phyloP scores from a whole-genome alignment of 2,888 invertebrate genomes.

The Andrena fulva region DNA sequence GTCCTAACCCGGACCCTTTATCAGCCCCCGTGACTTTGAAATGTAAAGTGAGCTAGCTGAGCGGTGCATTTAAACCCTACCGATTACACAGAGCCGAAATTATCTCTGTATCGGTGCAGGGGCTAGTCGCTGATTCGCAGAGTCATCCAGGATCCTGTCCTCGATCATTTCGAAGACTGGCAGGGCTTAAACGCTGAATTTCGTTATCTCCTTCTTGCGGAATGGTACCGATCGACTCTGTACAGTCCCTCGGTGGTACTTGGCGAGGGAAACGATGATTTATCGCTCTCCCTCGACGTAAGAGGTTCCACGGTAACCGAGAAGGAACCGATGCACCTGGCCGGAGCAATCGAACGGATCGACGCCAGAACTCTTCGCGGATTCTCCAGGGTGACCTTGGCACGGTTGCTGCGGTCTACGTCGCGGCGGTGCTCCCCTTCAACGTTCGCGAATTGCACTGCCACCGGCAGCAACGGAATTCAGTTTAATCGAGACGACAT shows the following conservation, averaged over 20 bases:
- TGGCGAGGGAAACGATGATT: not conserved
- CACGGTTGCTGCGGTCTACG: conserved; percentile 56
- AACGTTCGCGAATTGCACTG: conserved; percentile 11
- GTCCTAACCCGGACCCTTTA: too few relatives aligned
- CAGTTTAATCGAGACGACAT: conserved; percentile 33
- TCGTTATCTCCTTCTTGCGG: too few relatives aligned
- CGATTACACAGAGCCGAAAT: too few relatives aligned
- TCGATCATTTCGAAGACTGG: too few relatives aligned
- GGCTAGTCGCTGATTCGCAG: too few relatives aligned
- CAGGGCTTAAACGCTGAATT: too few relatives aligned
- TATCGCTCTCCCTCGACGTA: not conserved
- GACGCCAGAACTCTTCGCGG: conserved; percentile 27
- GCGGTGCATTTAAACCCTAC: too few relatives aligned
- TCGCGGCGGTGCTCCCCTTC: conserved; percentile 26
- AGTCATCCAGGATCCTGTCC: too few relatives aligned
- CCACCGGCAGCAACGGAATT: conserved; percentile 29
- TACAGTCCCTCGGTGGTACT: not conserved
- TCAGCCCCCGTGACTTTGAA: too few relatives aligned
- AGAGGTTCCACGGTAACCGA: not conserved
- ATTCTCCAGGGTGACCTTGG: conserved; percentile 56
- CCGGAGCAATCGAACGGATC: conserved; percentile 17
- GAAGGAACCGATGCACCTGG: conserved; percentile 32
- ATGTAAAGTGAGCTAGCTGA: too few relatives aligned
- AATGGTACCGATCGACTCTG: too few relatives aligned
- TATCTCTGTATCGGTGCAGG: too few relatives aligned